Evolutionary conservation across 2,888 invertebrate genomes (phyloP).

Genomic region (Pollenia amentaria): DNA sequence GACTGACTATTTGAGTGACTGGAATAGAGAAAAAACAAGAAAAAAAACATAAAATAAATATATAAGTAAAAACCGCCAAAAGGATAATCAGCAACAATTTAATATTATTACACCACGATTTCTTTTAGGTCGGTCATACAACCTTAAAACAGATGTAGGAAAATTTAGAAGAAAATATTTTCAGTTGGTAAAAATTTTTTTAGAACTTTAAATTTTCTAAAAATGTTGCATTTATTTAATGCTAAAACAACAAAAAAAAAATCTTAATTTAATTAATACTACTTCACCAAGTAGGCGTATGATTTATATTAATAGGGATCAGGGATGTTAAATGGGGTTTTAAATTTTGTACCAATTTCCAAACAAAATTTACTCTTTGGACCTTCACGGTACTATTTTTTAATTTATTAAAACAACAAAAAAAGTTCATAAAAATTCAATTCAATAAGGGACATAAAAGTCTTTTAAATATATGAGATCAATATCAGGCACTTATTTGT

Average conservation of each 20-base stretch:
- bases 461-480: too few relatives aligned
- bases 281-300: constrained; percentile 2
- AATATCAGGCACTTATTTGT: too few relatives aligned
- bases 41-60: constrained; percentile 29
- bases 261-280: not conserved
- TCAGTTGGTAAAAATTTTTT: too few relatives aligned
- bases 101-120: constrained; percentile 84
- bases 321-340: too few relatives aligned
- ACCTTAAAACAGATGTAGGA: constrained; percentile 13
- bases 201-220: not conserved
- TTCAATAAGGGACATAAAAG: too few relatives aligned
- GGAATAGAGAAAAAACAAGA: constrained; percentile 41
- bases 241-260: not conserved
- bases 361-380: too few relatives aligned
- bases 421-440: too few relatives aligned
- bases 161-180: not conserved
- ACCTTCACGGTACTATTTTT: too few relatives aligned
- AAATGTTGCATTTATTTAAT: not conserved
- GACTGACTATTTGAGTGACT: constrained; percentile 63
- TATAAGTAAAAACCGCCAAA: constrained; percentile 79
- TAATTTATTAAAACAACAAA: too few relatives aligned
- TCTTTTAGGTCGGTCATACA: constrained; percentile 1
- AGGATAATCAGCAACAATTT: constrained; percentile 85
- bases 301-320: constrained; percentile 20
- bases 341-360: too few relatives aligned